phyloP scores from a whole-genome alignment of 2,888 invertebrate species.

The Lampropteryx suffumata region DNA sequence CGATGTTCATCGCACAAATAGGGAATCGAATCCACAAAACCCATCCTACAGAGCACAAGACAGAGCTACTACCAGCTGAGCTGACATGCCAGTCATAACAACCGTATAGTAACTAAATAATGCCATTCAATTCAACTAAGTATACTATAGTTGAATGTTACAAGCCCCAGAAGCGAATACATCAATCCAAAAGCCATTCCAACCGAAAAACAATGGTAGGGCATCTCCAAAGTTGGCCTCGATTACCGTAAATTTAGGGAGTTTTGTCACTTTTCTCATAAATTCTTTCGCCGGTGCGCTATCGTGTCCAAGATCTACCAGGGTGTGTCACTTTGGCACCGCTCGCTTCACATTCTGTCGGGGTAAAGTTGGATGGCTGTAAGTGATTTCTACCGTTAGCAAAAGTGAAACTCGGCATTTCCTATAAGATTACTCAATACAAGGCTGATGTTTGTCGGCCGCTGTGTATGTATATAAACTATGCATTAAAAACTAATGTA shows the following conservation, averaged over 20 bases:
- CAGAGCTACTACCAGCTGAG: too few species aligned
- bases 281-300: constrained; percentile 31
- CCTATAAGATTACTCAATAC: constrained; percentile 11
- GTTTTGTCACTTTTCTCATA: constrained; percentile 33
- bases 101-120: too few species aligned
- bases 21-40: too few species aligned
- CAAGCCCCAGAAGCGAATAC: not conserved
- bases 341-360: constrained; percentile 2
- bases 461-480: not conserved
- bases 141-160: too few species aligned
- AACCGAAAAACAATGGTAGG: constrained; percentile 22
- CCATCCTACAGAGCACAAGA: too few species aligned
- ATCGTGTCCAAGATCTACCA: constrained; percentile 28
- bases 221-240: constrained; percentile 25
- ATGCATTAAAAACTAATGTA: too few species aligned
- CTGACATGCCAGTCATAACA: too few species aligned
- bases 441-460: not conserved
- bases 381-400: constrained; percentile 11
- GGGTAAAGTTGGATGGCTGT: not conserved
- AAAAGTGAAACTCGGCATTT: constrained; percentile 11
- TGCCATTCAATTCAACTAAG: too few species aligned
- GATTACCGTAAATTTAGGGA: constrained; percentile 23
- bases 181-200: constrained; percentile 13
- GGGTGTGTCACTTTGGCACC: constrained; percentile 23
- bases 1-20: too few species aligned